A percentile compares a stretch with the other conserved stretches of the same genome.
These are phyloP conservation scores for Vireo altiloquus DNA, from an alignment of 2,113 vertebrate species.

Conservation along the genomic window DNA sequence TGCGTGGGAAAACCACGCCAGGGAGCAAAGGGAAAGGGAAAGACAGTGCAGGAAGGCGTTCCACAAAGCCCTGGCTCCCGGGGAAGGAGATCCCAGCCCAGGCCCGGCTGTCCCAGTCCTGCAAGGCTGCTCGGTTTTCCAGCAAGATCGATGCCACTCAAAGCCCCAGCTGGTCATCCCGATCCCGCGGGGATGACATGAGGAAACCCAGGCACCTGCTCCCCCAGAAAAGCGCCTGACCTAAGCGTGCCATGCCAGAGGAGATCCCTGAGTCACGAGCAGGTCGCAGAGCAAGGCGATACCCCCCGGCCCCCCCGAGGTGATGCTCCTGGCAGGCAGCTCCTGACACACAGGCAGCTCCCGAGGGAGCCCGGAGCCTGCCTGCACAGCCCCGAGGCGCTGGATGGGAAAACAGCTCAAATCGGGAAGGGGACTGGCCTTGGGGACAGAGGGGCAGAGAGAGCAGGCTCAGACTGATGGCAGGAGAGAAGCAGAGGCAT, in stretches of 20 bases:
- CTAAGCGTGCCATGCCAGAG: background rate
- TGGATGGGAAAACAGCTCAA: rapidly evolving
- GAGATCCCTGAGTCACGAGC: slow-evolving; percentile 46
- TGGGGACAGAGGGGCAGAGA: rapidly evolving
- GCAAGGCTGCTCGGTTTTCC: background rate
- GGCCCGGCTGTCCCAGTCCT: background rate
- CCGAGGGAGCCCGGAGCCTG: background rate
- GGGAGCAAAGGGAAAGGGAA: background rate
- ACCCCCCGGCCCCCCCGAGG: background rate
- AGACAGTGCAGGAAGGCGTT: background rate
- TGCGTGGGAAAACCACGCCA: rapidly evolving
- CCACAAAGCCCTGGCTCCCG: background rate
- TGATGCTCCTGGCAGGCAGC: background rate
- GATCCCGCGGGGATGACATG: background rate
- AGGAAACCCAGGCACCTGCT: slow-evolving; percentile 49
- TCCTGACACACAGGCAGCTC: background rate
- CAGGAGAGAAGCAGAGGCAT: background rate
- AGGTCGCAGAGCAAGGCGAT: background rate
- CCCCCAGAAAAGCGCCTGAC: slow-evolving; percentile 9
- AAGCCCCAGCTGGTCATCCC: background rate
- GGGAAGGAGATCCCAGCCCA: background rate
- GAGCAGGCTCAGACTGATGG: rapidly evolving
- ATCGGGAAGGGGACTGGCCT: background rate
- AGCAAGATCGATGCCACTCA: slow-evolving; percentile 11
- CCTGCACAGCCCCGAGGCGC: rapidly evolving